phyloP scores from a whole-genome alignment of 2,113 vertebrate species.

The Camelus dromedarius region DNA sequence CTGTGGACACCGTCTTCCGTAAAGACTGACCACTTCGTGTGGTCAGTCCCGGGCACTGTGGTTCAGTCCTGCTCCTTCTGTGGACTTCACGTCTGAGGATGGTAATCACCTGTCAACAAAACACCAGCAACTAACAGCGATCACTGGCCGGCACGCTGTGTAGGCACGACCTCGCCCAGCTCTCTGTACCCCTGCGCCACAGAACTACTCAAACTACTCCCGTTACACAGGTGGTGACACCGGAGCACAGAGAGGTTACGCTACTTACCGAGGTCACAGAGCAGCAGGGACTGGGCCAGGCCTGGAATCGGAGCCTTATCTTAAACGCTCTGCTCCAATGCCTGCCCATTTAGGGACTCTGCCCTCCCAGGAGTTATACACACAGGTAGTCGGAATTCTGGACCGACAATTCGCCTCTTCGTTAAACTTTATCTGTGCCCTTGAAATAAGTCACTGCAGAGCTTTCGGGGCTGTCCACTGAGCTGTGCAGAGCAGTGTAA shows the following conservation, averaged over 20 bases:
- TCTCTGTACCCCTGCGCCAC: neutral
- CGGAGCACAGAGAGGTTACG: neutral
- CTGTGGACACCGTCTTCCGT: fast-evolving
- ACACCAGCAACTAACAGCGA: neutral
- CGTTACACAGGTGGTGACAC: neutral
- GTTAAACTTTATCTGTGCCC: neutral
- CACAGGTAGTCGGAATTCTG: too few species aligned
- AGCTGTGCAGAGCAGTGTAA: neutral
- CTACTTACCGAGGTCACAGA: neutral
- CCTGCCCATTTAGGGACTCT: neutral
- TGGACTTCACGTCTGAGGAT: too few species aligned
- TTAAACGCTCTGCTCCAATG: neutral
- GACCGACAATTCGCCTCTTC: neutral
- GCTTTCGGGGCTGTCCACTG: too few species aligned
- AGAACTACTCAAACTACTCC: neutral
- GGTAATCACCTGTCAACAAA: neutral
- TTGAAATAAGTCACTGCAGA: neutral
- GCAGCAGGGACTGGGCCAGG: neutral
- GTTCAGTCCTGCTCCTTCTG: neutral
- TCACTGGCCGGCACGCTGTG: neutral
- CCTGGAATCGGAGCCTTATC: neutral
- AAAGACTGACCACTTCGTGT: too few species aligned
- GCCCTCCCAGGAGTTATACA: neutral
- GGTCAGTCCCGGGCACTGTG: neutral
- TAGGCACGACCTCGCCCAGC: too few species aligned